These are phyloP conservation scores for Cephus spinipes DNA, from an alignment of 2,888 invertebrate species.

Conservation along the genomic window DNA sequence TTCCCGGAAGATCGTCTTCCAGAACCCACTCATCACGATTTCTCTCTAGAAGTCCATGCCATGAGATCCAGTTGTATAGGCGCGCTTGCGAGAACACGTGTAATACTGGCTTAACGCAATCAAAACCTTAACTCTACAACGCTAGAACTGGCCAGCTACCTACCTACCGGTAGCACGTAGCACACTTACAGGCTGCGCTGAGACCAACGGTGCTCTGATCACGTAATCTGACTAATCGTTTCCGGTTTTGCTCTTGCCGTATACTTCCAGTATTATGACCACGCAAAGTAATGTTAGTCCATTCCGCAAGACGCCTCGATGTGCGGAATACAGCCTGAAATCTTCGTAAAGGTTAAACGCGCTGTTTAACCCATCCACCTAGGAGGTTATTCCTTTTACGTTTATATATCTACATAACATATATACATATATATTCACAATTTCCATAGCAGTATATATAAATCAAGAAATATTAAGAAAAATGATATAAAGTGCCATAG, in stretches of 20 bases:
- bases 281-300: constrained; percentile 24
- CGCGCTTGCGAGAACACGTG: background rate
- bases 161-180: constrained; percentile 31
- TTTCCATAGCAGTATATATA: background rate
- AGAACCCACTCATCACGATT: background rate
- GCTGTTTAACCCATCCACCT: constrained; percentile 33
- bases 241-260: constrained; percentile 51
- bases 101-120: constrained; percentile 5
- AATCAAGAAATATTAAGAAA: background rate
- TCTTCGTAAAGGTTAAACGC: constrained; percentile 38
- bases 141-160: background rate
- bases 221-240: constrained; percentile 62
- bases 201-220: constrained; percentile 53
- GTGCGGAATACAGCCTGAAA: constrained; percentile 25
- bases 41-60: background rate
- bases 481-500: background rate
- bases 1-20: background rate
- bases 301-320: constrained; percentile 16
- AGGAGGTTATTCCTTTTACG: background rate
- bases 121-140: background rate
- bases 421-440: too few species aligned
- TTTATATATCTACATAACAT: background rate
- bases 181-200: constrained; percentile 27
- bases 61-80: background rate
- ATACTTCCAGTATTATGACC: constrained; percentile 50